These are phyloP conservation scores for Perccottus glenii DNA, from an alignment of 2,113 vertebrate genomes.

Conservation along the genomic window DNA sequence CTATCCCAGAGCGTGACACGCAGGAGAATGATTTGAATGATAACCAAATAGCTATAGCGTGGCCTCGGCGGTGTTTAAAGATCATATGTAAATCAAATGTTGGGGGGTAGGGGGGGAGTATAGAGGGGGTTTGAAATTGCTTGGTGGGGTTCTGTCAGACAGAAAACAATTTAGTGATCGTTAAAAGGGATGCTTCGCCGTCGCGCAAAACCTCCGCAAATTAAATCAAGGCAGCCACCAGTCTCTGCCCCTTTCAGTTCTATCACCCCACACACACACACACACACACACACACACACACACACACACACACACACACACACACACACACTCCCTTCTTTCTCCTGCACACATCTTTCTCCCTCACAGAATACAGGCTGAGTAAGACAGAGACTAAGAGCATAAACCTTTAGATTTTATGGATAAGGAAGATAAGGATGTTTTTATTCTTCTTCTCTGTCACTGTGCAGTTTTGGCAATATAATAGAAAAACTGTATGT, in stretches of 20 bases:
- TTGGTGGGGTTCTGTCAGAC: constrained; percentile 88
- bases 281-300: background rate
- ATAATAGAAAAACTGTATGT: constrained; percentile 24
- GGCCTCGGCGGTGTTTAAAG: constrained; percentile 89
- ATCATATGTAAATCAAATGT: constrained; percentile 99
- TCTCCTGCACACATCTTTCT: constrained; percentile 32
- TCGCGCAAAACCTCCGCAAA: constrained; percentile 83
- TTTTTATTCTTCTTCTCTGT: constrained; percentile 55
- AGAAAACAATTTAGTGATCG: constrained; percentile 94
- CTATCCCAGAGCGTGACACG: constrained; percentile 86
- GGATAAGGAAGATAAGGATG: constrained; percentile 60
- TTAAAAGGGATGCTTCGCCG: constrained; percentile 88
- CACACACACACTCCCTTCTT: background rate
- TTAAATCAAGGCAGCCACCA: constrained; percentile 79
- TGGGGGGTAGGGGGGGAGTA: constrained; percentile 59
- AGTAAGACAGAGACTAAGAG: constrained; percentile 41
- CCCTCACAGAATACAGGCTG: constrained; percentile 24
- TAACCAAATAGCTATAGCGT: constrained; percentile 86
- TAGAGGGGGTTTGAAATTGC: constrained; percentile 77
- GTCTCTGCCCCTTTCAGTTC: constrained; percentile 73
- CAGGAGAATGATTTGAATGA: constrained; percentile 88
- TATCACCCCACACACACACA: constrained; percentile 44
- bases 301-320: background rate
- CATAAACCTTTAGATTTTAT: constrained; percentile 54
- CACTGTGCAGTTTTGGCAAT: constrained; percentile 38